Evolutionary conservation across 1,140 invertebrate species (phyloP), one percentile per base, ranked within the genome.

Genomic region (Venustaconcha ellipsiformis): DNA sequence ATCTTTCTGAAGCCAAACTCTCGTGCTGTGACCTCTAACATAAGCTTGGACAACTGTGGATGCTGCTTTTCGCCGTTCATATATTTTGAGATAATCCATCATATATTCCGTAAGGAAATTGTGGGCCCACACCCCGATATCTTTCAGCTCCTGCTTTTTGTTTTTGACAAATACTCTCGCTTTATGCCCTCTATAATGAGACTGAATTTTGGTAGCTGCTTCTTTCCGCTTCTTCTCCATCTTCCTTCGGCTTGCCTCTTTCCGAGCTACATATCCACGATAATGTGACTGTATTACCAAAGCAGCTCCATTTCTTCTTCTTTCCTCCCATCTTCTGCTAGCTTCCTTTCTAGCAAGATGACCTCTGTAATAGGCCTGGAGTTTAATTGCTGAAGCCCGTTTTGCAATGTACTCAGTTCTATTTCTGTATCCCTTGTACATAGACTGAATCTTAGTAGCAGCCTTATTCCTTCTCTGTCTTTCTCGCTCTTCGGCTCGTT

Each of bases 381-480:
- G n/a, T 58, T 66, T 66, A 30, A 30, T 17, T 18, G 74, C 63
- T 60, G 74, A 48, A 12, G 8, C 56, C 12, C 37, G 37, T 37
- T 37, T 37, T 37, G 37, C 15, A 66, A 66, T 66, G 64, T 18
- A 20, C 11, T 60, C 18, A 8, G 57, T 57, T 56, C 74, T 71
- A 23, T 63, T 71, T 20, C 67, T 37, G 30, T 57, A 67, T 17
- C 62, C 69, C 18, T 55, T 30, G 56, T 60, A 72, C 26, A 71
- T 59, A 17, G 74, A 69, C 62, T 76, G 74, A 18, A 76, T 57
- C 14, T 48, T 70, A 64, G 18, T 71, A 20, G 69, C 68, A 59
- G 74, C 74, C 59, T 76, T 71, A 30, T 70, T 76, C 18, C 23
- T 76, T 17, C 67, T 57, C 12, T 48, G 56, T 59, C 74, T 65